A percentile compares a stretch with the other conserved stretches of the same genome.
Evolutionary conservation across 2,113 vertebrate species (phyloP).

Genomic region (Deroptyus accipitrinus): DNA sequence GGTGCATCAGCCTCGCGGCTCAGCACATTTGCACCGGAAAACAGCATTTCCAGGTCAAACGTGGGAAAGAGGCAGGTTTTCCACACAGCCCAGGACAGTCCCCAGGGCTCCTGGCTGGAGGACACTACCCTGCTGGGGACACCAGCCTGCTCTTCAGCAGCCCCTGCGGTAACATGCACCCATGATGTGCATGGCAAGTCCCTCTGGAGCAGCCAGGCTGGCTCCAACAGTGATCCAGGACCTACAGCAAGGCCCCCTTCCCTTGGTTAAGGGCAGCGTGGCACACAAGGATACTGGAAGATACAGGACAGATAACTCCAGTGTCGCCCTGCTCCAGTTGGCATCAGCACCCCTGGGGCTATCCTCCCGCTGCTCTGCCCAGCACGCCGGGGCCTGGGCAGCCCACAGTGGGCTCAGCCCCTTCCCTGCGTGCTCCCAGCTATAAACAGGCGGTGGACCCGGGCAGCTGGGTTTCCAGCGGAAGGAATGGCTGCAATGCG

Average conservation of each 20-base stretch:
- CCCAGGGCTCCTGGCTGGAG: background rate
- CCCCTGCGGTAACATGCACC: background rate
- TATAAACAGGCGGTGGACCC: constrained; percentile 38
- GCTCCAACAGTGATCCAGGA: background rate
- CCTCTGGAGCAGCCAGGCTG: background rate
- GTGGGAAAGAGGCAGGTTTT: background rate
- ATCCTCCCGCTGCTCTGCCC: accelerated
- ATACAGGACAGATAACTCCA: background rate
- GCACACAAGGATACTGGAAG: accelerated
- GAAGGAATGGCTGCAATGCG: constrained; percentile 76
- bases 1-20: background rate
- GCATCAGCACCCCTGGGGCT: background rate
- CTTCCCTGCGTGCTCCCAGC: background rate
- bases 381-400: accelerated
- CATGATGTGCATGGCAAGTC: background rate
- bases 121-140: background rate
- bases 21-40: constrained; percentile 29
- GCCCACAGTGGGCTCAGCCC: background rate
- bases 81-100: background rate
- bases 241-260: background rate
- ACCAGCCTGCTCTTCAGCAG: background rate
- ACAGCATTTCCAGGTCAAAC: constrained; percentile 18
- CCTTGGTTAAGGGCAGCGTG: accelerated
- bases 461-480: constrained; percentile 18
- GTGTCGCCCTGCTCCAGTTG: accelerated